phyloP scores from a whole-genome alignment of 2,797 vertebrate species.

The Enoplosus armatus region DNA sequence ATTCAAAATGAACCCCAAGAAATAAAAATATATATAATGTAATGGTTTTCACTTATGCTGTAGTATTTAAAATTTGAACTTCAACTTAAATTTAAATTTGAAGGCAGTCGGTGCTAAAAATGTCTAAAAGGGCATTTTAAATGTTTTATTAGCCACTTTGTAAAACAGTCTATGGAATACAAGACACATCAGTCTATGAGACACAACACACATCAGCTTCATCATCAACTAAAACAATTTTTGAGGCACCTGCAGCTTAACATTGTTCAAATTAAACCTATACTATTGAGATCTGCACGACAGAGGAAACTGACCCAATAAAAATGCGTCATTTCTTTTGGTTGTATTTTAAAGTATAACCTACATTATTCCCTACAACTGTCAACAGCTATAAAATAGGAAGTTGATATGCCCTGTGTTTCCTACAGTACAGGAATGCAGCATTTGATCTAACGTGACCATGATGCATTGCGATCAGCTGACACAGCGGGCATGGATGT shows the following conservation, averaged over 20 bases:
- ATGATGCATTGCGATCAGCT: slow-evolving; percentile 54
- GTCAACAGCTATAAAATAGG: neutral
- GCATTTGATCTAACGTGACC: slow-evolving; percentile 29
- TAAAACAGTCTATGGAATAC: neutral
- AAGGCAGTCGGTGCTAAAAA: neutral
- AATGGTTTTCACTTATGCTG: no score
- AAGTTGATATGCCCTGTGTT: neutral
- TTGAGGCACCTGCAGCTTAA: neutral
- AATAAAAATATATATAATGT: no score
- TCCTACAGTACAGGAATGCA: slow-evolving; percentile 9
- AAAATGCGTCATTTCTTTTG: neutral
- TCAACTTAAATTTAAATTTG: neutral
- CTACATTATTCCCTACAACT: neutral
- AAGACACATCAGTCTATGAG: neutral
- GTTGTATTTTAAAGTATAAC: neutral
- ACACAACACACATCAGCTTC: neutral
- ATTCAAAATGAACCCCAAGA: no score
- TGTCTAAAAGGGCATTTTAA: neutral
- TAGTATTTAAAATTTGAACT: neutral
- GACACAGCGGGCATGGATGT: neutral
- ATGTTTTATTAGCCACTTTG: neutral
- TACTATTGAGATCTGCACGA: no score
- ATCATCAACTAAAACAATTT: neutral
- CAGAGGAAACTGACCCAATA: no score
- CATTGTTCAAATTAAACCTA: neutral